Conservation (phyloP, 2,888 invertebrate species). For the Caenorhabditis becei region DNA sequence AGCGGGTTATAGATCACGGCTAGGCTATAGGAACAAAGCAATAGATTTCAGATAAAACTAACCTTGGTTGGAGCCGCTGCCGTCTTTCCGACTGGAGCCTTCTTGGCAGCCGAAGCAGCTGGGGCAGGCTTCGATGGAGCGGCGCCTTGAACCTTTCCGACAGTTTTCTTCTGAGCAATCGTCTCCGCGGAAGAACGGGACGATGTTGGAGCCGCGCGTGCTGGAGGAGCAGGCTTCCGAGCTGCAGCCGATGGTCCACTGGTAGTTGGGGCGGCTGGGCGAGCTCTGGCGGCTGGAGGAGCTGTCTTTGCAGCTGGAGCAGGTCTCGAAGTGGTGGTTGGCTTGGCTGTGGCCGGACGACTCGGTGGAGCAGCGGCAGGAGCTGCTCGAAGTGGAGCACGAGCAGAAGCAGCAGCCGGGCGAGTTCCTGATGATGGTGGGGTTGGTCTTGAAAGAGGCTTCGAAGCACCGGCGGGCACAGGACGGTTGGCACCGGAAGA, state of each 20-base stretch:
- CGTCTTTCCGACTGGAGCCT: not conserved
- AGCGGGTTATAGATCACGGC: not conserved
- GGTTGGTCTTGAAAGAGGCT: not conserved
- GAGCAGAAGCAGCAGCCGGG: slow-evolving; percentile 18
- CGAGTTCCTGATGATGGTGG: not conserved
- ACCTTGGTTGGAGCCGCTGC: not conserved
- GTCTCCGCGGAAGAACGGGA: slow-evolving; percentile 9
- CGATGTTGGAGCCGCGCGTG: not conserved
- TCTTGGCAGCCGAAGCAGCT: slow-evolving; percentile 19
- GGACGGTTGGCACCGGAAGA: not conserved
- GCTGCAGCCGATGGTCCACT: slow-evolving; percentile 3
- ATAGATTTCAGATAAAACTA: not conserved
- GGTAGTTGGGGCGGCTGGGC: slow-evolving; percentile 4
- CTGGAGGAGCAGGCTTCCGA: not conserved
- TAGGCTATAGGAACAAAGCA: not conserved
- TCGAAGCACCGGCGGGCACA: not conserved
- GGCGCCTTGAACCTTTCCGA: slow-evolving; percentile 48
- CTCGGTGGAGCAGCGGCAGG: not conserved
- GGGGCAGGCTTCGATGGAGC: slow-evolving; percentile 40
- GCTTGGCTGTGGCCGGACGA: not conserved
- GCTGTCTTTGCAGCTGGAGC: not conserved
- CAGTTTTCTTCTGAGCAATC: slow-evolving; percentile 39
- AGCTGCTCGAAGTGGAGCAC: slow-evolving; percentile 4
- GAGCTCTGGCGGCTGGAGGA: slow-evolving; percentile 9
- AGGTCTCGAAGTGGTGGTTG: not conserved